Conservation (phyloP, 2,888 invertebrate genomes). For the Eremobia ochroleuca region DNA sequence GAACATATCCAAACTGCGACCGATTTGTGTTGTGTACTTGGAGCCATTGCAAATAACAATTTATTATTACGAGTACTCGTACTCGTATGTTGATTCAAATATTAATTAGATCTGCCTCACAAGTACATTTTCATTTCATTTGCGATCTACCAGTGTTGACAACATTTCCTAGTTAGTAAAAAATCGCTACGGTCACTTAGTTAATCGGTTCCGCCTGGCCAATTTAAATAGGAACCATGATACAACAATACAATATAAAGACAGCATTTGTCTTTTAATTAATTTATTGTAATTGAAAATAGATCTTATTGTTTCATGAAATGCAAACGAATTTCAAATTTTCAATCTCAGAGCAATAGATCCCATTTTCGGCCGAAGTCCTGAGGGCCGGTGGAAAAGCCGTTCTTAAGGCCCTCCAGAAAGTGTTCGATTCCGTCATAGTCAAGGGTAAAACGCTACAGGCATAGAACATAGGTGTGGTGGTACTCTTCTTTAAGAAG, state of each 20-base stretch:
- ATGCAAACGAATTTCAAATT: background rate
- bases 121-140: background rate
- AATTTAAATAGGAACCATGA: background rate
- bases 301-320: background rate
- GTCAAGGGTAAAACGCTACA: background rate
- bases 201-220: background rate
- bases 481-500: background rate
- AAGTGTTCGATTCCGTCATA: background rate
- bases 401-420: background rate
- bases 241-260: background rate
- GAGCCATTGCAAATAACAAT: constrained; percentile 14
- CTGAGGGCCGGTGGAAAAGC: background rate
- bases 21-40: background rate
- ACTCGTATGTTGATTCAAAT: constrained; percentile 11
- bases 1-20: background rate
- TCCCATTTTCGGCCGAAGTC: background rate
- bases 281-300: background rate
- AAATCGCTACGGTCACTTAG: background rate
- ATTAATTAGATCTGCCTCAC: background rate
- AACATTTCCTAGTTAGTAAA: background rate
- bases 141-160: background rate
- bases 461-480: background rate
- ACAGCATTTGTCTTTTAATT: background rate
- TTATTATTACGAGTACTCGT: too few species aligned
- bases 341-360: background rate